Percentiles rank a stretch among this genome's conserved stretches.
These are phyloP conservation scores for Mormyrus hasselquistii DNA, from an alignment of 2,797 vertebrate genomes.

Conservation along the genomic window DNA sequence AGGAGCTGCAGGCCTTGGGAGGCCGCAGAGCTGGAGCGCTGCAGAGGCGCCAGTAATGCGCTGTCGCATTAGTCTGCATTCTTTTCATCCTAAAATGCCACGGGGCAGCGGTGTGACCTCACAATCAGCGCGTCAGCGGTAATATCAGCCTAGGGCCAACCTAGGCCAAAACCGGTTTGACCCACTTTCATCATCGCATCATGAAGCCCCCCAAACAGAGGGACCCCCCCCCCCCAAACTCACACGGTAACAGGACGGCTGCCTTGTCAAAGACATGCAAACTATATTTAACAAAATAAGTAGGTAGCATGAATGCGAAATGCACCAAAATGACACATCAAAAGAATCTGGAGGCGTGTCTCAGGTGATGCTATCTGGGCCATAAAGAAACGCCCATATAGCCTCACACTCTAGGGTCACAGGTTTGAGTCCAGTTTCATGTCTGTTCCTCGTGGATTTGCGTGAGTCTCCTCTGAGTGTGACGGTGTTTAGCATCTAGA, in stretches of 20 bases:
- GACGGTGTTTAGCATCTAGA: not conserved
- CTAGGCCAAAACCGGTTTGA: not conserved
- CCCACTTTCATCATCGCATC: not conserved
- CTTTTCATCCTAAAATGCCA: slow-evolving; percentile 53
- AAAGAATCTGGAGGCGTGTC: not conserved
- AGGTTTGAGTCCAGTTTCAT: not conserved
- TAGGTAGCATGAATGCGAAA: not conserved
- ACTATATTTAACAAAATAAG: not conserved
- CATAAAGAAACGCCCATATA: not conserved
- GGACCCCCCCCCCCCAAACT: not conserved
- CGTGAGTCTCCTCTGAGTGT: not conserved
- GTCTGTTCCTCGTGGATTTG: not conserved
- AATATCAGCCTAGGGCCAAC: slow-evolving; percentile 39
- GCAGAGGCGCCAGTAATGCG: slow-evolving; percentile 63
- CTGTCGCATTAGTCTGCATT: slow-evolving; percentile 65
- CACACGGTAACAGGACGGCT: not conserved
- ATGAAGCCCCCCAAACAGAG: not conserved
- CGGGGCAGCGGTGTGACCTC: slow-evolving; percentile 49
- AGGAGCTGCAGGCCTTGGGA: slow-evolving; percentile 15
- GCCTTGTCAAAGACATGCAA: not conserved
- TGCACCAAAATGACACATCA: not conserved
- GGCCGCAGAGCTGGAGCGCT: slow-evolving; percentile 22
- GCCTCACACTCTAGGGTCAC: not conserved
- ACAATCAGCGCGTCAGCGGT: slow-evolving; percentile 54
- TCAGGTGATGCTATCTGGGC: not conserved